Base-by-base conservation (phyloP, 2,888 invertebrate species). In the Agrotis segetum region DNA sequence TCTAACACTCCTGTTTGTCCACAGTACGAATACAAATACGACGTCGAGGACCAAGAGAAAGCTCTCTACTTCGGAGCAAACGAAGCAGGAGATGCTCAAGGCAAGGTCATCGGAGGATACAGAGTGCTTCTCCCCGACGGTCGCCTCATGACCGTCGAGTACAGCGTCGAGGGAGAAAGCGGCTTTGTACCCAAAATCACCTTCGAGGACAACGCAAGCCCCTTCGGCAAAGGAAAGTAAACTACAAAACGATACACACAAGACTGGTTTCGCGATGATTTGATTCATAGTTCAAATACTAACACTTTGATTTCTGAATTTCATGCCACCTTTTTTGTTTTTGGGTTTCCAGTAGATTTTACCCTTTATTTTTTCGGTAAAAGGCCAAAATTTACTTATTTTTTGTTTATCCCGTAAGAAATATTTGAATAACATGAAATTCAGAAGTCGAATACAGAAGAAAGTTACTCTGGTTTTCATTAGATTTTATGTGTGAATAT, bases 11-110 rank as follows among this genome's bases (percentile, higher is more conserved):
- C 29, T 47, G 79, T 79, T 83, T 76, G 69, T 84, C 87, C 92
- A 74, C 95, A 98, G 98, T 98, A 97, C 87, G 97, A 97, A 90
- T 98, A 97, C 92, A 96, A 97, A 92, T 98, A 97, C 91, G 97
- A 97, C 92, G 98, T 98, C 40, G 97, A 97, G 89, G 97, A 97
- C 89, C 96, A 97, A 81, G 97, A 97, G 85, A 97, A 97, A 82
- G 95, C 97, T 71, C 96, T 97, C 59, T 97, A 96, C 93, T 97
- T 97, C 91, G 97, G 97, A 14, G 97, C 97, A 77, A 97, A 97
- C 84, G 97, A 98, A 93, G 92, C 94, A 46, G 97, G 97, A 3
- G 97, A 97, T 84, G 97, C 96, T 5, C 94, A 96, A 82, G 97
- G 97, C 80, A 97, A 97, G 83, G 97, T 97, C 60, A 94, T 97